These are phyloP conservation scores for Aurelia coerulea DNA, from an alignment of 30 jellyfish, hydroid and myxozoan species.

Conservation along the genomic window DNA sequence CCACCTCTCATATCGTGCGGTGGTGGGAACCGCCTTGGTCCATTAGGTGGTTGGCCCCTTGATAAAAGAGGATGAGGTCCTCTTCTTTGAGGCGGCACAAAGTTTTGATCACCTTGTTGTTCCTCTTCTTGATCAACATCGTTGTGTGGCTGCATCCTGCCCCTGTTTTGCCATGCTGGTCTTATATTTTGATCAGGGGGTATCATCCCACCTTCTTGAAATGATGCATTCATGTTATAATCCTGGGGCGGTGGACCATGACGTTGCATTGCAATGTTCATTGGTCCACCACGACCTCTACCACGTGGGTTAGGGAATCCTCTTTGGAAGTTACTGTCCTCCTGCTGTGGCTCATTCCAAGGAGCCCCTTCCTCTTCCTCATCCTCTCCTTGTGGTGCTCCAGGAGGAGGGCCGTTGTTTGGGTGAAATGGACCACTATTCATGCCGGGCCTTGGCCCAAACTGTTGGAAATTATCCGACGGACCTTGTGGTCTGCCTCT, in stretches of 20 bases:
- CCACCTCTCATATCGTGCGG: constrained; percentile 35
- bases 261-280: constrained; percentile 23
- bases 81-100: constrained; percentile 32
- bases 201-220: constrained; percentile 15
- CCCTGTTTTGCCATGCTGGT: constrained; percentile 47
- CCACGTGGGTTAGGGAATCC: constrained; percentile 43
- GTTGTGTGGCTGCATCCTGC: not conserved
- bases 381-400: not conserved
- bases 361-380: not conserved
- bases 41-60: constrained; percentile 36
- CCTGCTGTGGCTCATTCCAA: constrained; percentile 24
- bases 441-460: constrained; percentile 17
- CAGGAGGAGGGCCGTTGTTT: not conserved
- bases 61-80: constrained; percentile 64
- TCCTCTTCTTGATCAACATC: constrained; percentile 1
- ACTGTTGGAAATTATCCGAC: not conserved
- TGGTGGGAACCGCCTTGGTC: constrained; percentile 46
- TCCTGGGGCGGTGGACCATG: not conserved
- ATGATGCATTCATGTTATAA: not conserved
- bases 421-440: not conserved
- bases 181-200: constrained; percentile 9
- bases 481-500: constrained; percentile 7
- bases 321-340: not conserved
- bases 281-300: constrained; percentile 60
- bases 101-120: constrained; percentile 8